Base-by-base conservation (phyloP, 1,140 invertebrate species). In the Bombus difficillimus region DNA sequence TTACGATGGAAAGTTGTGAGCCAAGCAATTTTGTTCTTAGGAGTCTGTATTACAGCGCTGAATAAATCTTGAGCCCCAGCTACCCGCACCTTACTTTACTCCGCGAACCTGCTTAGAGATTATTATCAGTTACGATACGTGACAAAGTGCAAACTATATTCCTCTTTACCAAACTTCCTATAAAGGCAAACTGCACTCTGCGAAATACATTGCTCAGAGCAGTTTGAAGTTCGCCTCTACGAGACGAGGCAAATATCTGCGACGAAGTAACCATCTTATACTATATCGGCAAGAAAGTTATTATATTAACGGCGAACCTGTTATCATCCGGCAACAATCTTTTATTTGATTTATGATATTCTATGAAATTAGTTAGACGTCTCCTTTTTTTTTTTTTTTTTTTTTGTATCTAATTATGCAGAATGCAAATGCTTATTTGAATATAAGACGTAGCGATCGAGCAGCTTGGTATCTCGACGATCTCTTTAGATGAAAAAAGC, bases 1-100 rank as follows among this genome's bases (percentile, higher is more conserved):
- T 85, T 82, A 85, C 41, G 47, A 76, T 62, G 34, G 75, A 86
- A 91, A 86, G 68, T 85, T 80, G 84, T 86, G 78, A 84, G 81
- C 87, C 71, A 77, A 85, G 79, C 82, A 91, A 86, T 91, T 91
- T 85, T 71, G 79, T 75, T 90, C 85, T 86, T 76, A 76, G 68
- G 47, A 79, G 34, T 47, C 79, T 34, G 85, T 82, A 85, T 90
- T 79, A 82, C 66, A 69, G 37, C 37, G 41, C 8, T 64, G 83
- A 83, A 86, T 90, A 88, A 80, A 85, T 88, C 85, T 83, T 28
- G 22, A 53, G 68, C 13, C 2, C 15, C 12, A 59, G 74, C 66
- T 32, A 83, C 39, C 73, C 22, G 25, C 80, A 28, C 74, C 32
- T 62, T 53, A 53, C 73, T 74, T 62, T 34, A 82, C 57, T 59